Base-by-base conservation (phyloP, 1,140 invertebrate genomes). In the Drosophila tropicalis region DNA sequence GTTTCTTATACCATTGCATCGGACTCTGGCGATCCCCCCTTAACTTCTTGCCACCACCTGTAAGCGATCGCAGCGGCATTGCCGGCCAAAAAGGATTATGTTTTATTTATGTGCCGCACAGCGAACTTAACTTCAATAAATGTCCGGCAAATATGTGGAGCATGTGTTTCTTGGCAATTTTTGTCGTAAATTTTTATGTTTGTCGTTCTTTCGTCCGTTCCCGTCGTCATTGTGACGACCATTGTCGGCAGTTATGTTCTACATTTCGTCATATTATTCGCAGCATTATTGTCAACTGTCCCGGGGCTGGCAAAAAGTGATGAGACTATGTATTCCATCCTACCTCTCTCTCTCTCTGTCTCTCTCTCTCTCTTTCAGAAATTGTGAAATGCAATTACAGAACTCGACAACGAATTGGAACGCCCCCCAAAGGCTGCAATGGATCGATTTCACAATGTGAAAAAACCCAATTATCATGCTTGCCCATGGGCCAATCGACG, bases 71-170 rank as follows among this genome's bases (percentile, higher is more conserved):
- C n/a, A 22, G 62, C 72, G 67, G 72, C 76, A 81, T 70, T 66
- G 58, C 69, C 40, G 17, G 17, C 44, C 15, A 51, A 73, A 29
- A 89, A 79, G 85, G 81, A 91, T 90, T 91, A 91, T 91, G 90
- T 91, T 91, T 91, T 91, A 91, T 91, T 91, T 91, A 91, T 91
- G 90, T 77, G 72, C 77, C 79, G 68, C 76, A 75, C 72, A 79
- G 79, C 81, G 79, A 91, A 91, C 87, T 91, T 91, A 91, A 90
- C 90, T 91, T 89, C 90, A 91, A 91, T 91, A 91, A 91, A 91
- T 91, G 90, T 91, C 90, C 87, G 79, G 84, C 90, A 91, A 91
- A 90, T 91, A 91, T 91, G 90, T 91, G 90, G 90, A 91, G 90
- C 90, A 91, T 91, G 90, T 91, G 90, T 91, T 91, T 90, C 83